Conservation (phyloP, 2,888 invertebrate species). For the Sphinx pinastri region DNA sequence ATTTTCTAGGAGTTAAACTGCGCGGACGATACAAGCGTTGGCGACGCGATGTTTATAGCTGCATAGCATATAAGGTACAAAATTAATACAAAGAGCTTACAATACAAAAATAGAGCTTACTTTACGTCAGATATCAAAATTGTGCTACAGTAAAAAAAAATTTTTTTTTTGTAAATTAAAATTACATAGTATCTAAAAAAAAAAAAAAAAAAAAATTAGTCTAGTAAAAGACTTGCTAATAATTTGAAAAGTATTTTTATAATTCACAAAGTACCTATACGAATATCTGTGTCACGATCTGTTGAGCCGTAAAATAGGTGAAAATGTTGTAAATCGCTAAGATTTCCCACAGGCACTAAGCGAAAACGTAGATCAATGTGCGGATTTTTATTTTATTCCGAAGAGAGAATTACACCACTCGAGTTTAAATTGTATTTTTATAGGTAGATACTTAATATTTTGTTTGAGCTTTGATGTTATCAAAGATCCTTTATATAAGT, state of each 20-base stretch:
- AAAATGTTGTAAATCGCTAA: constrained; percentile 3
- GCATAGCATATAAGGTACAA: no score
- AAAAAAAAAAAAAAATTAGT: neutral
- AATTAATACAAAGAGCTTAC: neutral
- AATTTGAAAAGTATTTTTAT: no score
- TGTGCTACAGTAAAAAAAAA: no score
- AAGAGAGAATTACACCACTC: neutral
- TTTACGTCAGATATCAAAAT: neutral
- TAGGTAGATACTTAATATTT: neutral
- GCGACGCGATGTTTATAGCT: neutral
- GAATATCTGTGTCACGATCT: neutral
- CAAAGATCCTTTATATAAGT: no score
- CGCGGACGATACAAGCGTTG: neutral
- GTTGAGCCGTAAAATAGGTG: constrained; percentile 14
- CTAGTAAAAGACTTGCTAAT: neutral
- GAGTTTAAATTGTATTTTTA: neutral
- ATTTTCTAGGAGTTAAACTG: neutral
- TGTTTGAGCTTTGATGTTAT: neutral
- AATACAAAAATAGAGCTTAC: neutral
- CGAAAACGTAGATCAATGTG: constrained; percentile 10
- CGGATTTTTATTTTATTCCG: neutral
- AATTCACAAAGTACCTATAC: neutral
- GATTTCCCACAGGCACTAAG: neutral
- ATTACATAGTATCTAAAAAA: no score
- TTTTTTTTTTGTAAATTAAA: no score